Evolutionary conservation across 2,113 vertebrate genomes (phyloP).

Genomic region (Pycnonotus jocosus): DNA sequence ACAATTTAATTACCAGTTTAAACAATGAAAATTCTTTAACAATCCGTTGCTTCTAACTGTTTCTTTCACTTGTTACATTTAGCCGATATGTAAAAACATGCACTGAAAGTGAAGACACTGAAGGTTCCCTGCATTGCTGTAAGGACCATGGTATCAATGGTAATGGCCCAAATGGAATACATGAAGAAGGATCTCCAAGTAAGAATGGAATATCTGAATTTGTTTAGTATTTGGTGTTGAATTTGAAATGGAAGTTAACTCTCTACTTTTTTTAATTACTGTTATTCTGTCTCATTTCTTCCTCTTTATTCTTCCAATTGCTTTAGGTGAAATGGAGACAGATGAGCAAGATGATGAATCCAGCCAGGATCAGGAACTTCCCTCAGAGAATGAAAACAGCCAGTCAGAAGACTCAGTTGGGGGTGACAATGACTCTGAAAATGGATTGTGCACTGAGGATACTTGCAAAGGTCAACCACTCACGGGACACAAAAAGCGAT

Average conservation of each 20-base stretch:
- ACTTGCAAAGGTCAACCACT: constrained; percentile 81
- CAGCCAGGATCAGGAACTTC: constrained; percentile 97
- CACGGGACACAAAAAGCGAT: constrained; percentile 81
- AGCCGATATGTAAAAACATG: constrained; percentile 80
- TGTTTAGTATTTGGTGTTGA: not conserved
- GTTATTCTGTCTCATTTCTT: not conserved
- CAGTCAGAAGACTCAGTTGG: constrained; percentile 96
- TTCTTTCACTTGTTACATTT: constrained; percentile 28
- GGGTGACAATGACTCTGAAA: constrained; percentile 95
- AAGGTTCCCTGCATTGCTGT: constrained; percentile 81
- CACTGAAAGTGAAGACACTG: constrained; percentile 79
- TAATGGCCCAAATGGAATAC: constrained; percentile 89
- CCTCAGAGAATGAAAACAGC: constrained; percentile 96
- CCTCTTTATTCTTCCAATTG: not conserved
- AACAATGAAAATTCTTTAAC: not conserved
- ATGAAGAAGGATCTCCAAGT: constrained; percentile 96
- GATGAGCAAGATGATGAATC: constrained; percentile 98
- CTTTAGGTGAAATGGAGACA: constrained; percentile 94
- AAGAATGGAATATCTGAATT: constrained; percentile 63
- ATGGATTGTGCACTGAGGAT: constrained; percentile 85
- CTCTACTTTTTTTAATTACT: not conserved
- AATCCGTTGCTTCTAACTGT: not conserved
- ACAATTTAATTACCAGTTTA: not conserved
- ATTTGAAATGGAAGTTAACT: not conserved
- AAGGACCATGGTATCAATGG: constrained; percentile 91